Conservation (phyloP, 2,113 vertebrate species). For the Cyanistes caeruleus region DNA sequence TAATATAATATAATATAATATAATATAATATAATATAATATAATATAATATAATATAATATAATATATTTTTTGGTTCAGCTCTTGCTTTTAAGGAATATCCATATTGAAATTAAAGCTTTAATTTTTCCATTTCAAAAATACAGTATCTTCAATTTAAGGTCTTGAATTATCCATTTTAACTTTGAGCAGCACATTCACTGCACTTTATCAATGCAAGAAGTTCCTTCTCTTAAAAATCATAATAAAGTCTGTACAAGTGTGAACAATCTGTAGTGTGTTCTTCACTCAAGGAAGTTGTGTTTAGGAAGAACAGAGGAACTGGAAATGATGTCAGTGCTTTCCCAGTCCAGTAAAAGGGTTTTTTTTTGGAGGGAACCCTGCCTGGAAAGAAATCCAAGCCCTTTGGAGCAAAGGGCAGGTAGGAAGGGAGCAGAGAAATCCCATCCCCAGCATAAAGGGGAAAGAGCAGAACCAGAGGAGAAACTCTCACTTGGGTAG, state of each 20-base stretch:
- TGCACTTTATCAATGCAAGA: not conserved
- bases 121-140: not conserved
- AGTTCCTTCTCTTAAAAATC: not conserved
- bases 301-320: not conserved
- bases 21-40: too few relatives aligned
- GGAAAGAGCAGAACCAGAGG: not conserved
- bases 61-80: not conserved
- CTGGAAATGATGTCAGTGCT: not conserved
- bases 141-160: not conserved
- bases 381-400: not conserved
- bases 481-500: not conserved
- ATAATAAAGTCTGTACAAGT: not conserved
- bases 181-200: not conserved
- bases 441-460: not conserved
- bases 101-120: not conserved
- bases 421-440: not conserved
- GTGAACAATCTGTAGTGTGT: not conserved
- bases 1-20: too few relatives aligned
- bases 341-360: not conserved
- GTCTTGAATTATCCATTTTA: not conserved
- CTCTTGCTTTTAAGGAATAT: not conserved
- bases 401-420: not conserved
- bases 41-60: too few relatives aligned
- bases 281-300: not conserved
- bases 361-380: not conserved